phyloP scores from a whole-genome alignment of 2,888 invertebrate species.

The Patella pellucida region DNA sequence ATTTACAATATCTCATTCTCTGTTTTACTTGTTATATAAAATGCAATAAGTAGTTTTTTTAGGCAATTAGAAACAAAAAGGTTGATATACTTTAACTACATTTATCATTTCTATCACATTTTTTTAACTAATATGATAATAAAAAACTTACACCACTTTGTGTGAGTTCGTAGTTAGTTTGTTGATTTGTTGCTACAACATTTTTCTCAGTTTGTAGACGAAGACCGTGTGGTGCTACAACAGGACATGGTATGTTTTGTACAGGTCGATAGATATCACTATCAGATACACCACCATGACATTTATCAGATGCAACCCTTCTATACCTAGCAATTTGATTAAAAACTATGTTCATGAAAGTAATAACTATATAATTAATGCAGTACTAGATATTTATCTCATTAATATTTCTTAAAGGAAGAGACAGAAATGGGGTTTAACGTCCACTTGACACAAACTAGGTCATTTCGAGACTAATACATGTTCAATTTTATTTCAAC shows the following conservation, averaged over 20 bases:
- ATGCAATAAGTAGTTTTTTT: too few relatives aligned
- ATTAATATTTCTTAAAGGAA: too few relatives aligned
- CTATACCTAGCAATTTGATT: constrained; percentile 51
- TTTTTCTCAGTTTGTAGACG: constrained; percentile 38
- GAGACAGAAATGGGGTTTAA: too few relatives aligned
- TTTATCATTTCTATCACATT: too few relatives aligned
- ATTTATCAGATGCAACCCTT: constrained; percentile 57
- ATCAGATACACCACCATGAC: constrained; percentile 43
- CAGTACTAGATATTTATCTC: not conserved
- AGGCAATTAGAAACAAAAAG: too few relatives aligned
- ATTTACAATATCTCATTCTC: too few relatives aligned
- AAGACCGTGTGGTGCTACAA: constrained; percentile 51
- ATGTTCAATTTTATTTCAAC: too few relatives aligned
- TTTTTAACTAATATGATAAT: not conserved
- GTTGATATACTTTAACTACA: too few relatives aligned
- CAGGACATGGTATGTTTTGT: constrained; percentile 46
- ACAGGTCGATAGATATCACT: constrained; percentile 37
- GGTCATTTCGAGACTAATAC: too few relatives aligned
- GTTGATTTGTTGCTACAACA: constrained; percentile 39
- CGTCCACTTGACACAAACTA: too few relatives aligned
- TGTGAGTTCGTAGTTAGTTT: constrained; percentile 45
- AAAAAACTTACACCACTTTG: constrained; percentile 52
- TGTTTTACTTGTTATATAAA: too few relatives aligned
- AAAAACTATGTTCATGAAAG: not conserved
- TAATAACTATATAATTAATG: not conserved